Conservation (phyloP, 2,888 invertebrate genomes). For the Orchestes rusci region DNA sequence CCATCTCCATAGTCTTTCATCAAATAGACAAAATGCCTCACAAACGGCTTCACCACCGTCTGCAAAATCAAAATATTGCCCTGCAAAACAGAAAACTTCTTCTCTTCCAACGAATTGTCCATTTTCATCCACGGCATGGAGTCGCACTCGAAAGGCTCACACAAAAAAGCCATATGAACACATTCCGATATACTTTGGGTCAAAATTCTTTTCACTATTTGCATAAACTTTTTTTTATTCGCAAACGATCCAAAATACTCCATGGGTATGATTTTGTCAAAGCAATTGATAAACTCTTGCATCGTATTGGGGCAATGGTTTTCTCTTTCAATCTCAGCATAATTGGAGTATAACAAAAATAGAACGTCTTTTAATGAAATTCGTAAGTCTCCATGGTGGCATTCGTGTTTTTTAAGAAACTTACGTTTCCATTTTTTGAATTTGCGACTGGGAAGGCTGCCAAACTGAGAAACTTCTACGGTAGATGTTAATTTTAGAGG, state of each 20-base stretch:
- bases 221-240: slow-evolving; percentile 12
- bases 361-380: too few species aligned
- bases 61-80: slow-evolving; percentile 13
- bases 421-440: too few species aligned
- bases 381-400: too few species aligned
- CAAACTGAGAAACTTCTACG: too few species aligned
- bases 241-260: slow-evolving; percentile 12
- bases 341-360: too few species aligned
- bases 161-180: slow-evolving; percentile 11
- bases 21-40: slow-evolving; percentile 9
- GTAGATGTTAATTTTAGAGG: too few species aligned
- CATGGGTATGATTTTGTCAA: slow-evolving; percentile 6
- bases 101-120: background rate
- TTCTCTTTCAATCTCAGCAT: too few species aligned
- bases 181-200: slow-evolving; percentile 11
- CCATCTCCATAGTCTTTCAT: slow-evolving; percentile 2
- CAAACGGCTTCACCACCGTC: slow-evolving; percentile 15
- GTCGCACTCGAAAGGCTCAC: slow-evolving; percentile 7
- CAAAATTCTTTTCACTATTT: slow-evolving; percentile 15
- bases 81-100: too few species aligned
- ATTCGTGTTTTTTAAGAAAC: too few species aligned
- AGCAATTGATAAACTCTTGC: too few species aligned
- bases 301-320: too few species aligned
- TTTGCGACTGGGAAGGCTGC: too few species aligned
- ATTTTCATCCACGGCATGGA: slow-evolving; percentile 8